Conservation (phyloP, 2,888 invertebrate species). For the Apeira syringaria region DNA sequence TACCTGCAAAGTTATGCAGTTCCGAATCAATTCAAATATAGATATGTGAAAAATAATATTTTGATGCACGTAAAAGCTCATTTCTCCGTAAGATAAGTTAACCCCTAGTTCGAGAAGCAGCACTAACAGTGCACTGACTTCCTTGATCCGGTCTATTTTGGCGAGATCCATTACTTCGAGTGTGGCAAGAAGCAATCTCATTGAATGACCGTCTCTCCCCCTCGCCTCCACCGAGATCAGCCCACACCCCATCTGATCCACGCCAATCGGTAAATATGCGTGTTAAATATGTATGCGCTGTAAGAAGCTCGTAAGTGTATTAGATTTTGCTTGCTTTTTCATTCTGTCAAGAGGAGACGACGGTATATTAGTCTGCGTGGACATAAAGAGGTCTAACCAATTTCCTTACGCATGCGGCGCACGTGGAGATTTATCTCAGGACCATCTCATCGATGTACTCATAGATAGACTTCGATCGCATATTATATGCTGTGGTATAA, state of each 20-base stretch:
- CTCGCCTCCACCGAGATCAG: slow-evolving; percentile 41
- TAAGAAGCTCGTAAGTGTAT: slow-evolving; percentile 82
- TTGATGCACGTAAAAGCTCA: slow-evolving; percentile 8
- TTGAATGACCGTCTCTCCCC: slow-evolving; percentile 81
- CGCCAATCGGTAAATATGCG: slow-evolving; percentile 83
- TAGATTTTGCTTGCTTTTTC: slow-evolving; percentile 81
- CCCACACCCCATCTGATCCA: slow-evolving; percentile 66
- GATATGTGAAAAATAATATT: slow-evolving; percentile 14
- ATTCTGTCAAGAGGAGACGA: slow-evolving; percentile 70
- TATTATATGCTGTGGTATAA: too few relatives aligned
- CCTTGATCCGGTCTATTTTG: slow-evolving; percentile 81
- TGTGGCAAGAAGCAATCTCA: slow-evolving; percentile 84
- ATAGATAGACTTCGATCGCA: too few relatives aligned
- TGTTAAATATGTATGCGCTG: slow-evolving; percentile 82
- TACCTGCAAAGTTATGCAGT: too few relatives aligned
- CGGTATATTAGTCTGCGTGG: slow-evolving; percentile 49
- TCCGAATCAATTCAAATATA: too few relatives aligned
- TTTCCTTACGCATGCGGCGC: slow-evolving; percentile 58
- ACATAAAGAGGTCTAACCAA: slow-evolving; percentile 50
- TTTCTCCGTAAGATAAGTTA: slow-evolving; percentile 30
- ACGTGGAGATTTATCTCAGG: slow-evolving; percentile 54
- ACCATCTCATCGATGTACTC: slow-evolving; percentile 32
- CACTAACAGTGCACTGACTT: slow-evolving; percentile 68
- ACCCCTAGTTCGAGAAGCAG: slow-evolving; percentile 37
- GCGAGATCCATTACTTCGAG: slow-evolving; percentile 82